Percentiles rank a stretch among this genome's conserved stretches.
Conservation (phyloP, 2,113 vertebrate genomes). For the Fukomys damarensis region DNA sequence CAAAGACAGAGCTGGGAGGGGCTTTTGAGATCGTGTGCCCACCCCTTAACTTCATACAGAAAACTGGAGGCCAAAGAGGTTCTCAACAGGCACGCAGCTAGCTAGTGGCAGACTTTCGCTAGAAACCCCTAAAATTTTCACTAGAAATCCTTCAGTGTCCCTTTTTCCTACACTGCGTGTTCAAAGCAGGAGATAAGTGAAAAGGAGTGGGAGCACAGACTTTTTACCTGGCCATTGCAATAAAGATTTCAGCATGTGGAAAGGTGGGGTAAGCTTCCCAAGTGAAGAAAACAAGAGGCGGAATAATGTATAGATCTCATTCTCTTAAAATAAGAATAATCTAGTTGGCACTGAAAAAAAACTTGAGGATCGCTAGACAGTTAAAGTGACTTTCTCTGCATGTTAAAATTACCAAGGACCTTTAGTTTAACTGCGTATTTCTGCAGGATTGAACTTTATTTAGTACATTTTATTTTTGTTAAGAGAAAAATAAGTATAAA, state of each 20-base stretch:
- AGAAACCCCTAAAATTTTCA: too few species aligned
- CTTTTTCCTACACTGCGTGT: not conserved
- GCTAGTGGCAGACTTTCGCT: not conserved
- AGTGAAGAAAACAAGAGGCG: not conserved
- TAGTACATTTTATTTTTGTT: not conserved
- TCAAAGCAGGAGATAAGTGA: not conserved
- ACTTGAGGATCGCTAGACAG: too few species aligned
- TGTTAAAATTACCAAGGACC: not conserved
- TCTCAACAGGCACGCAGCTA: not conserved
- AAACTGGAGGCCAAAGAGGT: not conserved
- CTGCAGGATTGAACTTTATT: slow-evolving; percentile 10
- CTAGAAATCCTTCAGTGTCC: not conserved
- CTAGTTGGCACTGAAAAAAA: not conserved
- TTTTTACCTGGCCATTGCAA: not conserved
- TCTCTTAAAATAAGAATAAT: not conserved
- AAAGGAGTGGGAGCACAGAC: not conserved
- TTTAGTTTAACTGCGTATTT: not conserved
- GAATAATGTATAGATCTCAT: not conserved
- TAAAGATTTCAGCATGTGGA: not conserved
- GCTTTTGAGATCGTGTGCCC: not conserved
- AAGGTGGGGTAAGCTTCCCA: not conserved
- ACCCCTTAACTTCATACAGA: not conserved
- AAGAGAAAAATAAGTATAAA: not conserved
- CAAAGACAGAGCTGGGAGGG: not conserved
- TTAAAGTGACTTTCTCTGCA: not conserved